Evolutionary conservation across 2,888 invertebrate species (phyloP), one percentile per base, ranked within the genome.

Genomic region (Hoplodrina blanda): DNA sequence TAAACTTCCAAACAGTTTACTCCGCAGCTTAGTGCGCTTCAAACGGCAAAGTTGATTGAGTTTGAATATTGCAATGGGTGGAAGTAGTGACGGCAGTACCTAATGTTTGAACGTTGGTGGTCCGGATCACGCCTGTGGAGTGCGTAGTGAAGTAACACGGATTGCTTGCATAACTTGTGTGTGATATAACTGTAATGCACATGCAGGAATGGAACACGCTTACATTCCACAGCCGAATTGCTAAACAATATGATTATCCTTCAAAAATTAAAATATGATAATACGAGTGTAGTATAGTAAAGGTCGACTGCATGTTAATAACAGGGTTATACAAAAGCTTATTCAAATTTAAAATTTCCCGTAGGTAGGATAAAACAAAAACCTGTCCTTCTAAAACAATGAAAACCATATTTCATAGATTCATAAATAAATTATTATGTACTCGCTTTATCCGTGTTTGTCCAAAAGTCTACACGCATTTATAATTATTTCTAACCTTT

Each of bases 1-100:
- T 41, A 10, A 53, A 54, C 15, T 61, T 76, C 8, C 50, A 62
- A 55, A 61, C 19, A 60, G 37, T 30, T 54, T 11, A 56, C 33
- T 13, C 13, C 20, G 49, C 49, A 61, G 46, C 44, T 61, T 41
- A 49, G 44, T 33, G 49, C 50, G 20, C 41, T 65, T 60, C 80
- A 80, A 62, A 80, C 52, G 59, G 57, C 77, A 76, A 59, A 69
- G 57, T 64, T 62, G 81, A 80, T 65, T 44, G 70, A 62, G 61
- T 59, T 80, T 59, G 54, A 62, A 80, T 80, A 77, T 61, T 69
- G 63, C 41, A 69, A 57, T 49, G 20, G 37, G 44, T 20, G 11
- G 41, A 52, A 54, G 52, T 61, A 37, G 63, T 61, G 67, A 20
- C 44, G 25, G 13, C 10, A 30, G 33, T 49, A n/a, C n/a, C n/a